Evolutionary conservation across 2,888 invertebrate species (phyloP), one percentile per base, ranked within the genome.

Genomic region (Coenonympha glycerion): DNA sequence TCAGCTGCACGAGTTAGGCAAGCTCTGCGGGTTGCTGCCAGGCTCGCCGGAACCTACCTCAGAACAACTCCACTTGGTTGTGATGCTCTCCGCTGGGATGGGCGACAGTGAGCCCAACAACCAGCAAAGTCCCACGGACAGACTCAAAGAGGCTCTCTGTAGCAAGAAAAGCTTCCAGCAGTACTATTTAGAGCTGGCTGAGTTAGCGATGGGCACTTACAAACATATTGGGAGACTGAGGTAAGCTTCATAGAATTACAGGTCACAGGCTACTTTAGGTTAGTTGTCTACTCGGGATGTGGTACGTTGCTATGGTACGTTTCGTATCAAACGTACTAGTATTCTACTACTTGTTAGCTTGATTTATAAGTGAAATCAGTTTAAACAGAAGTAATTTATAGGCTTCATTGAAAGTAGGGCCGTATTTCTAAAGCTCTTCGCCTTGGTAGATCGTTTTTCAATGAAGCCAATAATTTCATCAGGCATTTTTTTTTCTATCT

Each of bases 141-240:
- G 94, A 69, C 84, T 98, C 6, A 95, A 97, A 71, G 94, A 95
- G 67, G 96, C 97, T 0, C 80, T 98, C 2, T 95, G 97, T 47
- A 96, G 96, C 8, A 94, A 95, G 70, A 93, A 93, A 49, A 91
- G 93, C 42, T 98, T 98, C 73, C 93, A 95, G 65, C 95, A 94
- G 71, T 93, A 96, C 61, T 98, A 98, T 71, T 80, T 97, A 71
- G 98, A 98, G 78, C 79, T 98, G 52, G 95, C 97, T 0, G 98
- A 98, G 74, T 79, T 98, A 56, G 96, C 98, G 0, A 97, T 98
- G 91, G 96, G 97, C 45, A 98, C 97, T 0, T 98, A 95, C 71
- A 98, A 98, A 69, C 97, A 98, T 81, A 96, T 98, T 57, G 93
- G 93, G 1, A 88, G 94, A 53, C 73, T 91, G 61, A 87, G 91